Base-by-base conservation (phyloP, 2,113 vertebrate species). In the Calcarius ornatus region DNA sequence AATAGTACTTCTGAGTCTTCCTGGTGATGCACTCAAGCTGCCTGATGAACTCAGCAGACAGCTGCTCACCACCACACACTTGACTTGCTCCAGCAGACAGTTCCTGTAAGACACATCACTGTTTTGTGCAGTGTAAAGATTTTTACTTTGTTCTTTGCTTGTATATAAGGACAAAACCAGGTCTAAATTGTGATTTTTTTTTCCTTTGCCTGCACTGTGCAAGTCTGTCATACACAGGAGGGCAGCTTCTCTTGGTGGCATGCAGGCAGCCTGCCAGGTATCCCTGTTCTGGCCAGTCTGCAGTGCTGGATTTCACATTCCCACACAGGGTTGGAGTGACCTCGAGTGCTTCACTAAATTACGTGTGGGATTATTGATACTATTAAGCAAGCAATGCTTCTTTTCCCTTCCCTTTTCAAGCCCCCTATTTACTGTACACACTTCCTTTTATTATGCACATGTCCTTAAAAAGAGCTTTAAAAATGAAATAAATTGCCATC, bases 21-120 rank as follows among this genome's bases (percentile, higher is more conserved):
- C 73, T 61, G 38, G 48, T 63, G 63, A 81, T 96, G 30, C 61
- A 85, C 45, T 91, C 66, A 81, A 66, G 51, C 65, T 93, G 69
- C 69, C 83, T 43, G 40, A 88, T 45, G 80, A 64, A 51, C 64
- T 78, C 81, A 63, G 79, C 86, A 88, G 77, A 81, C 48, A 63
- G 76, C 65, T 68, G 77, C 53, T 94, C 33, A 51, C 40, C 13
- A 3, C 71, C 57, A 66, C 0, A 0, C 1, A 0, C 76, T 71
- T 64, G n/a, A 69, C 56, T 71, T 54, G 43, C 82, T 94, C 57
- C 78, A 94, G 72, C 38, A 81, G 66, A 63, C 28, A 65, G 47
- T 86, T 95, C 66, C 79, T 78, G 60, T 81, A 95, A 94, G 78
- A 75, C 0, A 15, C 71, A 31, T 83, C 28, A 68, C 2, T 27